A percentile compares a stretch with the other conserved stretches of the same genome.
These are phyloP conservation scores for Craseonycteris thonglongyai DNA, from an alignment of 2,113 vertebrate species.

Conservation along the genomic window DNA sequence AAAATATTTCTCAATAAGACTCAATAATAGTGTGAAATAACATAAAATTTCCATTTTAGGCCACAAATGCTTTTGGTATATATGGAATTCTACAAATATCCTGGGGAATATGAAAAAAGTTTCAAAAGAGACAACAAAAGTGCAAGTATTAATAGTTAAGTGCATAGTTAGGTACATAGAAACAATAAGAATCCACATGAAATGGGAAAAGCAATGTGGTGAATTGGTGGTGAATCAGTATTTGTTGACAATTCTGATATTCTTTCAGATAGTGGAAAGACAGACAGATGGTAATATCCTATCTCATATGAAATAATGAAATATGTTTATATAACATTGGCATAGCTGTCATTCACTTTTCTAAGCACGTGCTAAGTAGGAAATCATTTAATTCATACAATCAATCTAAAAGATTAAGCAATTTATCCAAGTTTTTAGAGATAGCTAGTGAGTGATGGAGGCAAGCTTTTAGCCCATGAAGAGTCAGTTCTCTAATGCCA, in stretches of 20 bases:
- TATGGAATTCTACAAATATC: neutral
- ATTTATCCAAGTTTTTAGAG: neutral
- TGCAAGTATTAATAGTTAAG: neutral
- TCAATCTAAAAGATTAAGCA: neutral
- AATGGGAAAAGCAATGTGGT: neutral
- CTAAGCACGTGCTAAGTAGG: neutral
- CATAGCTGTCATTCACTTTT: neutral
- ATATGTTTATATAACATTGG: neutral
- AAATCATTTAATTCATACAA: neutral
- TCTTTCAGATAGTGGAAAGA: neutral
- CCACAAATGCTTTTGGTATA: neutral
- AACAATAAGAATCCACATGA: neutral
- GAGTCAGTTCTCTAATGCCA: no score
- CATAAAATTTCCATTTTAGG: no score
- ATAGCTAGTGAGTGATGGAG: neutral
- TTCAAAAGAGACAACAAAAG: neutral
- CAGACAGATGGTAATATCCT: neutral
- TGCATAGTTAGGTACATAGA: neutral
- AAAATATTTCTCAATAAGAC: no score
- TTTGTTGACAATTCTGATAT: neutral
- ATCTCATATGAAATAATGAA: neutral
- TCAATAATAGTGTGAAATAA: no score
- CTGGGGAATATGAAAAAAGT: neutral
- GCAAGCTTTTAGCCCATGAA: neutral
- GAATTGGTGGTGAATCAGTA: neutral